These are phyloP conservation scores for Cranoglanis bouderius DNA, from an alignment of 2,113 vertebrate species.

Conservation along the genomic window DNA sequence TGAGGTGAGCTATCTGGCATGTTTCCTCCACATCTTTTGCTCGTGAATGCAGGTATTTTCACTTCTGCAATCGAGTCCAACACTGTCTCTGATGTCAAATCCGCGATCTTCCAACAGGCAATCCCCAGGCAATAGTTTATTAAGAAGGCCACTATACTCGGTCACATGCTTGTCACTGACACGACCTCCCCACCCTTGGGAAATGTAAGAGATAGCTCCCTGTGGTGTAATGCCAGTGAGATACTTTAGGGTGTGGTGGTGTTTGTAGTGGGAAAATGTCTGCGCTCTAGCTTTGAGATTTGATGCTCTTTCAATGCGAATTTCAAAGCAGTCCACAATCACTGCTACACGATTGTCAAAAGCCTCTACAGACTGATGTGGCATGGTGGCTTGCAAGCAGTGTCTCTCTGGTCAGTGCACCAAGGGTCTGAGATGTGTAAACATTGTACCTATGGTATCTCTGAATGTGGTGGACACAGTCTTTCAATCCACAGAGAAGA, in stretches of 20 bases:
- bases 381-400: slow-evolving; percentile 13
- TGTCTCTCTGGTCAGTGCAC: slow-evolving; percentile 32
- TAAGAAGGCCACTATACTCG: slow-evolving; percentile 29
- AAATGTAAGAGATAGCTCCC: slow-evolving; percentile 13
- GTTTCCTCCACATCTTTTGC: too few species aligned
- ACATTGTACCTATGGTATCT: neutral
- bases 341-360: neutral
- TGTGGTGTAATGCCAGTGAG: neutral
- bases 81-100: neutral
- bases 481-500: neutral
- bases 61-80: too few species aligned
- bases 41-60: too few species aligned
- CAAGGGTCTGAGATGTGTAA: neutral
- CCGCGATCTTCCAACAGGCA: slow-evolving; percentile 13
- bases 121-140: slow-evolving; percentile 34
- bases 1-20: too few species aligned
- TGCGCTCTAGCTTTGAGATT: slow-evolving; percentile 8
- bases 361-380: neutral
- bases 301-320: neutral
- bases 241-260: neutral
- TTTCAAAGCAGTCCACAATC: slow-evolving; percentile 31
- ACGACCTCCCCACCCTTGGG: neutral
- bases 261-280: neutral
- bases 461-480: neutral
- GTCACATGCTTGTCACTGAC: slow-evolving; percentile 39